These are phyloP conservation scores for Cyrtodaria siliqua DNA, from an alignment of 2,888 invertebrate genomes.

Conservation along the genomic window DNA sequence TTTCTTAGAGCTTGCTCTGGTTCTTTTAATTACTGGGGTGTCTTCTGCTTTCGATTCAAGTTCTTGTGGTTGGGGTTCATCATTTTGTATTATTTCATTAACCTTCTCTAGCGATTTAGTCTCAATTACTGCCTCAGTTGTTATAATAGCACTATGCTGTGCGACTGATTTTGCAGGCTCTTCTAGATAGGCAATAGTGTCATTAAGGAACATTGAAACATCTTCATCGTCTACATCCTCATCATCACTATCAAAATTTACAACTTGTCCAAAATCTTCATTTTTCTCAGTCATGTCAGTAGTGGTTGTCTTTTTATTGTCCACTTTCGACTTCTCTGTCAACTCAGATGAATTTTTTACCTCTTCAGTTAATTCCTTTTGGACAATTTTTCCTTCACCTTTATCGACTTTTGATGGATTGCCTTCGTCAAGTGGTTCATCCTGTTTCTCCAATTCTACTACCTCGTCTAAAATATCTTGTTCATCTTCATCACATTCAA, in stretches of 20 bases:
- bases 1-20: no score
- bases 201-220: background rate
- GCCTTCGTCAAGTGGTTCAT: no score
- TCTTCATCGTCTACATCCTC: background rate
- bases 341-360: background rate
- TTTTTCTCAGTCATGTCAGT: slow-evolving; percentile 1
- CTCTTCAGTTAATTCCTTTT: no score
- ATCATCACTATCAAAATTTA: slow-evolving; percentile 56
- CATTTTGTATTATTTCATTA: background rate
- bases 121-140: background rate
- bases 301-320: background rate
- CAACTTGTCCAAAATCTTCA: slow-evolving; percentile 44
- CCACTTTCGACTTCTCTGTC: background rate
- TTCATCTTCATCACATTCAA: no score
- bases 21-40: no score
- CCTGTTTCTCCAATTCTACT: no score
- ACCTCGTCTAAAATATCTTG: no score
- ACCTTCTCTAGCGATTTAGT: no score
- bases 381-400: no score
- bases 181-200: background rate
- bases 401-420: no score
- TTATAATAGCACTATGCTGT: background rate
- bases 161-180: background rate
- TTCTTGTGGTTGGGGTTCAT: slow-evolving; percentile 1
- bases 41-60: background rate